A percentile compares a stretch with the other conserved stretches of the same genome.
Evolutionary conservation across 2,888 invertebrate species (phyloP).

Genomic region (Lepidochrysops patricia): DNA sequence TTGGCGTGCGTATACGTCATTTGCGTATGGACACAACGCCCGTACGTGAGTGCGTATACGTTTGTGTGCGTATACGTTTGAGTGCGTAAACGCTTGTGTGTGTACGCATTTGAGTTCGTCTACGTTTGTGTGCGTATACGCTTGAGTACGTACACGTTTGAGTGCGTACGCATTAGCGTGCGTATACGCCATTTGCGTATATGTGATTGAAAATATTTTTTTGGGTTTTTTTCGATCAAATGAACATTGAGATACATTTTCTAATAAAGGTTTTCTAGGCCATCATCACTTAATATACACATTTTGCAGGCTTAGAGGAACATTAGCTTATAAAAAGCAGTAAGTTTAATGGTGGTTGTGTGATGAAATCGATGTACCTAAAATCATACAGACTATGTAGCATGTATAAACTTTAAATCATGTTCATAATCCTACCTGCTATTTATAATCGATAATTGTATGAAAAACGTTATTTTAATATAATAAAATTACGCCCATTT

Average conservation of each 20-base stretch:
- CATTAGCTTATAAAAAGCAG: slow-evolving; percentile 26
- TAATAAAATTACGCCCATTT: no score
- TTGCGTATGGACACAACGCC: background rate
- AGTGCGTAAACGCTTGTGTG: background rate
- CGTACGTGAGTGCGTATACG: background rate
- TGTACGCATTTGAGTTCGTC: no score
- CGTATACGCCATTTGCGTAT: background rate
- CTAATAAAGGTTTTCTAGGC: slow-evolving; percentile 13
- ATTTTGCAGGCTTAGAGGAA: slow-evolving; percentile 25
- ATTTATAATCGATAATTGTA: no score
- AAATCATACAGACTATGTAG: background rate
- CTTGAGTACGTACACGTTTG: background rate
- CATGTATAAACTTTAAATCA: no score
- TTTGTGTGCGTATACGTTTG: background rate
- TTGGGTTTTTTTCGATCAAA: no score
- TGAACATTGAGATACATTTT: background rate
- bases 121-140: background rate
- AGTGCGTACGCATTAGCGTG: background rate
- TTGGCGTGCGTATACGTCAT: no score
- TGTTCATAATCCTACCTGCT: no score
- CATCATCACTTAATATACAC: background rate
- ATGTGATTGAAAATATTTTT: background rate
- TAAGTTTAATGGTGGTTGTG: slow-evolving; percentile 20
- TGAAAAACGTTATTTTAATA: no score
- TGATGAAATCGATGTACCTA: background rate